These are phyloP conservation scores for Triplophysa rosa DNA, from an alignment of 2,113 vertebrate genomes.

Conservation along the genomic window DNA sequence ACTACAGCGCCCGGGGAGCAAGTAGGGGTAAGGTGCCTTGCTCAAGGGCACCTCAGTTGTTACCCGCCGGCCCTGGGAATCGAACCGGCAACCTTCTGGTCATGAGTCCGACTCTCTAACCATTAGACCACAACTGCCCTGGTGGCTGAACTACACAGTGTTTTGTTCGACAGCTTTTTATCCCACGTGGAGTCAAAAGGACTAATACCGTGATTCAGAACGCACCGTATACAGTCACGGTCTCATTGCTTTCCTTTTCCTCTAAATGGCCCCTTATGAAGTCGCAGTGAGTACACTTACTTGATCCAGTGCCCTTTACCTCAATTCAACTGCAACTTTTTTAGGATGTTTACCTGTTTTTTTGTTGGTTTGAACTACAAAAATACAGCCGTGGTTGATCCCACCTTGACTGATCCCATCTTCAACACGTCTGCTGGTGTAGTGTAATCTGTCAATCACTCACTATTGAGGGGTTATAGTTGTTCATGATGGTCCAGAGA, in stretches of 20 bases:
- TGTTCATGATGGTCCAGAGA: slow-evolving; percentile 2
- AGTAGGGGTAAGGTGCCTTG: too few species aligned
- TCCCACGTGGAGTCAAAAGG: neutral
- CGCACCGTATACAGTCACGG: neutral
- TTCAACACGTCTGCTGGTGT: neutral
- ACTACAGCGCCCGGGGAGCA: too few species aligned
- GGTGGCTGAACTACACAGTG: neutral
- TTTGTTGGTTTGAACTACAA: neutral
- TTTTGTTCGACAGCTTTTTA: neutral
- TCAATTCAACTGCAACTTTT: neutral
- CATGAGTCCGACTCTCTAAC: too few species aligned
- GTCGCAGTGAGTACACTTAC: neutral
- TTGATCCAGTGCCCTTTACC: slow-evolving; percentile 37
- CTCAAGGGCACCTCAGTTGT: too few species aligned
- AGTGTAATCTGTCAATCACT: slow-evolving; percentile 38
- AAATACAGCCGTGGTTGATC: neutral
- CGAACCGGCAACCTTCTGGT: too few species aligned
- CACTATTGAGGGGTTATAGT: neutral
- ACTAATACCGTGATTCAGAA: neutral
- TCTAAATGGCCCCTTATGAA: neutral
- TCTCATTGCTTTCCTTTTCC: slow-evolving; percentile 8
- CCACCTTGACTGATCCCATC: neutral
- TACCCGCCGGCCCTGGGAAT: too few species aligned
- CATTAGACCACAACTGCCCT: too few species aligned
- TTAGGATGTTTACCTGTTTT: neutral